Evolutionary conservation across 2,797 vertebrate species (phyloP).

Genomic region (Falco rusticolus): DNA sequence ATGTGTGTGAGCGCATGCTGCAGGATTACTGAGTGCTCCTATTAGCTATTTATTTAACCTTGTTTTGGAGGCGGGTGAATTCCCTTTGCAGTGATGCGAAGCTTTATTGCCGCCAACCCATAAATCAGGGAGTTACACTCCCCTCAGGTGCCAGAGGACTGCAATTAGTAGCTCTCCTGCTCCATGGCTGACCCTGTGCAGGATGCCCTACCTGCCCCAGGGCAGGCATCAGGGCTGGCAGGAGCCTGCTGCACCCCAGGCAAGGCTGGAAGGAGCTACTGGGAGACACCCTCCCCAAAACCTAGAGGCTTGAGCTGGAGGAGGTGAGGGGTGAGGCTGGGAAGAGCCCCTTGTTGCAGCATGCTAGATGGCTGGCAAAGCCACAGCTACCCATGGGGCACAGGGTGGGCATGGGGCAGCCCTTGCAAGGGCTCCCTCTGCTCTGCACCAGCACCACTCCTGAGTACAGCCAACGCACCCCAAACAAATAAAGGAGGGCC

Average conservation of each 20-base stretch:
- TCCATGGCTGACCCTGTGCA: neutral
- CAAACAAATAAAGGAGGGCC: fast-evolving
- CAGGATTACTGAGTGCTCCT: conserved; percentile 6
- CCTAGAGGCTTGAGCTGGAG: neutral
- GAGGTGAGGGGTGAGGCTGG: neutral
- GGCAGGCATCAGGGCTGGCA: neutral
- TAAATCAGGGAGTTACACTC: conserved; percentile 33
- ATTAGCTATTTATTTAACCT: conserved; percentile 69
- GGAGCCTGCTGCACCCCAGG: neutral
- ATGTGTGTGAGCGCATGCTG: neutral
- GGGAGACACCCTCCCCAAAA: neutral
- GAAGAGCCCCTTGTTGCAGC: neutral
- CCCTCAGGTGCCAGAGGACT: conserved; percentile 25
- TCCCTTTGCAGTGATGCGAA: conserved; percentile 21
- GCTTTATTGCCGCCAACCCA: conserved; percentile 40
- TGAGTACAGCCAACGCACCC: neutral
- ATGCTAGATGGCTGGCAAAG: neutral
- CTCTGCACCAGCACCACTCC: neutral
- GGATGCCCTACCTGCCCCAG: neutral
- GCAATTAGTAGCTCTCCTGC: neutral
- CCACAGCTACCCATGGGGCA: neutral
- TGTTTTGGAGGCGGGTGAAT: conserved; percentile 53
- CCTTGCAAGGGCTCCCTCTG: neutral
- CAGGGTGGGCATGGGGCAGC: fast-evolving
- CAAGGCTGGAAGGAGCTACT: neutral